Base-by-base conservation (phyloP, 2,888 invertebrate species). In the Dasypogon diadema region DNA sequence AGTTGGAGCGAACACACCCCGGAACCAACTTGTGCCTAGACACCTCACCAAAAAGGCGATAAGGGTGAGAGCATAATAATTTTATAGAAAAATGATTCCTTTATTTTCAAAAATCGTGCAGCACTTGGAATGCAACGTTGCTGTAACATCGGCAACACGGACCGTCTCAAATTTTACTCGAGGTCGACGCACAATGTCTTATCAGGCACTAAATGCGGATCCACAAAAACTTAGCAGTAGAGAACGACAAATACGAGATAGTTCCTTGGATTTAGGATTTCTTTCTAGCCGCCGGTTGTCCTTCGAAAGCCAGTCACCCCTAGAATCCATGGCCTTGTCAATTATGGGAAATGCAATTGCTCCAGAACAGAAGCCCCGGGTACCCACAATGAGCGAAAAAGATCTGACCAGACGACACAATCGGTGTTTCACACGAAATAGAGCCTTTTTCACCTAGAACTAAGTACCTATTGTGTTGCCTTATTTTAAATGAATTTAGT, bases 301-400 rank as follows among this genome's bases (percentile, higher is more conserved):
- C 56, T 73, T 75, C 77, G 56, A 42, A 24, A 56, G 56, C 16
- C 65, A 65, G n/a, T 65, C 65, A 65, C 55, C 73, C 37, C 21
- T 73, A 56, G 73, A 73, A 56, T 37, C 56, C n/a, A 73, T 65
- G 26, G 56, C 68, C 48, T 30, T 89, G 80, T 87, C 88, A 48
- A 87, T 90, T 79, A 85, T 87, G 80, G 90, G 90, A 58, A 87
- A 87, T 81, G 89, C 89, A 79, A 89, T 89, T 80, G 86, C 88
- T 75, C 89, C 89, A 2, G 89, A 88, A 83, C 84, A 86, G 80
- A 89, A 89, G 83, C 89, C 89, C 74, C 86, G 88, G 79, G 88
- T 87, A 80, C 89, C 88, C 79, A 88, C 89, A 77, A 89, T 89
- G 88, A 88, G 88, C 81, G 89, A 89, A 84, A 85, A 88, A 63